These are phyloP conservation scores for Tauraco hartlaubi DNA, from an alignment of 2,797 vertebrate species.

Conservation along the genomic window DNA sequence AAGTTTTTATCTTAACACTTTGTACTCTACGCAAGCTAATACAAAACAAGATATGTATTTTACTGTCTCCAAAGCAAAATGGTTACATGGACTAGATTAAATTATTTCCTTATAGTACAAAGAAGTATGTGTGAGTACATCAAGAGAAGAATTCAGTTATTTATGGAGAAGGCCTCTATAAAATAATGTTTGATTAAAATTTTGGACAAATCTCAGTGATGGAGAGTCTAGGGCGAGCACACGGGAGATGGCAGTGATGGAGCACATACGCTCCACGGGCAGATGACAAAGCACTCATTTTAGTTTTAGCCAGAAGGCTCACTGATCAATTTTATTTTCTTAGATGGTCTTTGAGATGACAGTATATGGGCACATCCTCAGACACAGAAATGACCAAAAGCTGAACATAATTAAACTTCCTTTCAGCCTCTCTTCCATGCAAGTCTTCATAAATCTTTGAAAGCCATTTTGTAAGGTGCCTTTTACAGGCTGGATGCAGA, in stretches of 20 bases:
- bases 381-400: constrained; percentile 59
- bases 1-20: constrained; percentile 13
- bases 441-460: constrained; percentile 53
- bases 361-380: constrained; percentile 35
- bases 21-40: background rate
- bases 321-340: constrained; percentile 71
- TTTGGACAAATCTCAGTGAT: constrained; percentile 74
- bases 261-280: constrained; percentile 11
- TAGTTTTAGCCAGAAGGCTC: constrained; percentile 59
- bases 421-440: constrained; percentile 18
- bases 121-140: constrained; percentile 44
- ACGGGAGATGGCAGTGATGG: constrained; percentile 66
- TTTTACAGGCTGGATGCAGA: background rate
- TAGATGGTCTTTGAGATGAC: constrained; percentile 52
- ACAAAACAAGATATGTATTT: background rate
- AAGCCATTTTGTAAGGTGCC: background rate
- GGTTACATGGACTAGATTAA: constrained; percentile 20
- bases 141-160: constrained; percentile 71
- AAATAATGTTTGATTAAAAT: constrained; percentile 81
- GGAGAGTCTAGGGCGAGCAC: constrained; percentile 24
- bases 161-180: constrained; percentile 70
- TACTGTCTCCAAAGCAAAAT: constrained; percentile 48
- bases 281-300: constrained; percentile 61
- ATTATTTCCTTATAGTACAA: constrained; percentile 59
- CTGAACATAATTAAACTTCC: constrained; percentile 65